Percentiles rank a stretch among this genome's conserved stretches.
These are phyloP conservation scores for Tachina lurida DNA, from an alignment of 2,888 invertebrate genomes.

Conservation along the genomic window DNA sequence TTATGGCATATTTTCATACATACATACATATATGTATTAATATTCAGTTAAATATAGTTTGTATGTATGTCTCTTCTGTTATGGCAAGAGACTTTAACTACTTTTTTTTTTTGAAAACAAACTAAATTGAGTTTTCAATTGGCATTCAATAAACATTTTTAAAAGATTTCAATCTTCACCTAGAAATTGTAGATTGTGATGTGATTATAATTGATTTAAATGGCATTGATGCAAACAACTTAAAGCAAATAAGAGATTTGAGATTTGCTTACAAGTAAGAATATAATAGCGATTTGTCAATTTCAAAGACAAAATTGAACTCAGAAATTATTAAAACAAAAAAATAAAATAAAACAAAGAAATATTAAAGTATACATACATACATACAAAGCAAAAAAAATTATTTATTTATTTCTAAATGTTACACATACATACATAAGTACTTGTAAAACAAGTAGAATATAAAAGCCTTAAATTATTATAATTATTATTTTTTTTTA, in stretches of 20 bases:
- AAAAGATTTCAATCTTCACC: constrained; percentile 26
- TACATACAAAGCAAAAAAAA: too few relatives aligned
- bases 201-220: constrained; percentile 44
- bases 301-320: background rate
- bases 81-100: constrained; percentile 16
- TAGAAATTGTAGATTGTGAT: constrained; percentile 13
- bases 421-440: too few relatives aligned
- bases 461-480: too few relatives aligned
- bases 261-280: constrained; percentile 4
- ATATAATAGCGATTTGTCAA: constrained; percentile 12
- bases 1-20: constrained; percentile 15
- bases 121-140: constrained; percentile 49
- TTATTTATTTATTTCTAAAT: too few relatives aligned
- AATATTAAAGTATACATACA: too few relatives aligned
- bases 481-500: too few relatives aligned
- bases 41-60: constrained; percentile 17
- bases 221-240: constrained; percentile 18
- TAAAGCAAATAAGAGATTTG: background rate
- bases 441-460: too few relatives aligned
- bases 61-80: background rate
- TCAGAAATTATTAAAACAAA: background rate
- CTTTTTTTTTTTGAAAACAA: background rate
- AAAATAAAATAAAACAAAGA: background rate
- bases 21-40: too few relatives aligned
- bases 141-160: constrained; percentile 50